Evolutionary conservation across 2,888 invertebrate species (phyloP), one percentile per base, ranked within the genome.

Genomic region (Heliconius hortense): DNA sequence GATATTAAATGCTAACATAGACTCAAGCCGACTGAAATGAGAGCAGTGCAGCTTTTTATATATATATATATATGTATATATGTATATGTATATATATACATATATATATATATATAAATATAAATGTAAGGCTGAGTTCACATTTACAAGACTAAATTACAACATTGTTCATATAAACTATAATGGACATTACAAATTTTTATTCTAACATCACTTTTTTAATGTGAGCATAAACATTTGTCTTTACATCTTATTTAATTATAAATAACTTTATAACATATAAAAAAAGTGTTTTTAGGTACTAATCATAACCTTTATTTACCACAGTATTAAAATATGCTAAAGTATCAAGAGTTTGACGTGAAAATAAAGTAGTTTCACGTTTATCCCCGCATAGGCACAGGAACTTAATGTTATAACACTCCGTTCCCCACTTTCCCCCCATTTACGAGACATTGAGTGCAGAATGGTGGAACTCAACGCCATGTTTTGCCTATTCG

Each of bases 1-100:
- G 72, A 71, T 80, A 85, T 84, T 87, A 82, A 80, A 86, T 80
- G 79, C 90, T 90, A 89, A 89, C 89, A 89, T 87, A 87, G 86
- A 90, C 82, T 31, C 83, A 83, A 80, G 80, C 87, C 84, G 90
- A 88, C 86, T 90, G 86, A 88, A 90, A 88, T 88, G 90, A 90
- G 89, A 89, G 82, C 82, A 81, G 82, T 74, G 71, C 80, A 77
- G 72, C 77, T 79, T 79, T 78, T 53, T 73, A 77, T 79, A 78
- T 74, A 77, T 75, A 72, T 73, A 76, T 75, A 73, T 73, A 76
- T 72, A 77, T 73, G n/a, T n/a, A n/a, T n/a, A n/a, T n/a, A n/a
- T n/a, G n/a, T n/a, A n/a, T n/a, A n/a, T n/a, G n/a, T n/a, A n/a
- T n/a, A n/a, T n/a, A n/a, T n/a, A n/a, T n/a, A n/a, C n/a, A n/a